A percentile compares a stretch with the other conserved stretches of the same genome.
These are phyloP conservation scores for Caenorhabditis tropicalis DNA, from an alignment of 1,140 invertebrate genomes.

Conservation along the genomic window DNA sequence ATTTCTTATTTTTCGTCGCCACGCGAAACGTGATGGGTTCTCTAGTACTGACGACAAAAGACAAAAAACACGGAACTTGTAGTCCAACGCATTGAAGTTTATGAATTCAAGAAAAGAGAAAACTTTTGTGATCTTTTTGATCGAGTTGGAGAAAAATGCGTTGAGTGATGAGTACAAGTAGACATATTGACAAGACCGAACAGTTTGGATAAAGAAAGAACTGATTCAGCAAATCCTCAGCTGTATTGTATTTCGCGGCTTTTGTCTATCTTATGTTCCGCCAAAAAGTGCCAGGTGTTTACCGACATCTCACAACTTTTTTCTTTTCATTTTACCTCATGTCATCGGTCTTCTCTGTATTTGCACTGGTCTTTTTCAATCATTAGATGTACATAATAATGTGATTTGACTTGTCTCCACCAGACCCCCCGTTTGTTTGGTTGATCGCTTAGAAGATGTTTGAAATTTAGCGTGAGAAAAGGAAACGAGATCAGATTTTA, in stretches of 20 bases:
- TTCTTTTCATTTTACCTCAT: not conserved
- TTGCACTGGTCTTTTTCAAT: conserved; percentile 21
- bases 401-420: conserved; percentile 21
- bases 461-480: conserved; percentile 44
- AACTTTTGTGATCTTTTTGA: not conserved
- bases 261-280: conserved; percentile 32
- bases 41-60: not conserved
- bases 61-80: not conserved
- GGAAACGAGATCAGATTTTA: conserved; percentile 20
- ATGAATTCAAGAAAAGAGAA: no score
- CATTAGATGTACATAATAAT: conserved; percentile 39
- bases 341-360: not conserved
- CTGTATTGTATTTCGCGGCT: conserved; percentile 33
- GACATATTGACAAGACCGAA: not conserved
- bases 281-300: conserved; percentile 32
- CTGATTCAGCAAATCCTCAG: not conserved
- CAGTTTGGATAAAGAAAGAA: not conserved
- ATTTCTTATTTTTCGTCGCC: not conserved
- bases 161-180: not conserved
- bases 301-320: conserved; percentile 35
- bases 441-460: conserved; percentile 43
- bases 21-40: not conserved
- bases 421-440: conserved; percentile 6
- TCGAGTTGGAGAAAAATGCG: not conserved
- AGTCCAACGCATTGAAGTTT: no score